Evolutionary conservation across 1,140 invertebrate genomes (phyloP), one percentile per base, ranked within the genome.

Genomic region (Centruroides sculpturatus): DNA sequence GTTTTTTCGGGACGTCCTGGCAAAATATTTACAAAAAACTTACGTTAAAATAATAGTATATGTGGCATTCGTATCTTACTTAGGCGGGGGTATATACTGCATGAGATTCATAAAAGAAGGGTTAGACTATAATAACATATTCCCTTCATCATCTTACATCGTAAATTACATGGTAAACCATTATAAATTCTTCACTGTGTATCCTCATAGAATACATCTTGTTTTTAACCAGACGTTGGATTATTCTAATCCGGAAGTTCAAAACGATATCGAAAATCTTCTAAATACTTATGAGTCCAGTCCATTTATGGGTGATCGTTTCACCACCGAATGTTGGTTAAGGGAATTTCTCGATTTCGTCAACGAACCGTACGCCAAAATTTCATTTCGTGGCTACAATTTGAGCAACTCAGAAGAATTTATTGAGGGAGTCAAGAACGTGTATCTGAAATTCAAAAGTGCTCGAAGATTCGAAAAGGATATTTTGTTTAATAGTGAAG

Each of bases 241-340:
- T 69, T 92, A 94, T 74, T 90, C 87, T 10, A 82, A 92, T 70
- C 82, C 83, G 3, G 69, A 77, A 51, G 79, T 53, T 36, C 51
- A 53, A 8, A 36, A 36, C 0, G 23, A 41, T 41, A 41, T 95
- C 34, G 87, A 92, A 72, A 81, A 83, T 48, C 72, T 95, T 34
- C 86, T 88, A 0, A 78, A 82, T 58, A 81, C 79, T 12, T 78
- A 94, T 62, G 91, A 94, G 71, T 83, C 83, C 56, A 88, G 85
- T 0, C 80, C 82, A 0, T 92, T 86, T 69, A 85, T 92, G 48
- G 74, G 74, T 54, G 75, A 70, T 10, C 81, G 84, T 0, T 70
- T 88, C 0, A 92, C 89, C 69, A 89, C 89, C 0, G 89, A 93
- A 72, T 93, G 89, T 3, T 96, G 92, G 92, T 71, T 96, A 3